These are phyloP conservation scores for Selene dorsalis DNA, from an alignment of 2,797 vertebrate species.

Conservation along the genomic window DNA sequence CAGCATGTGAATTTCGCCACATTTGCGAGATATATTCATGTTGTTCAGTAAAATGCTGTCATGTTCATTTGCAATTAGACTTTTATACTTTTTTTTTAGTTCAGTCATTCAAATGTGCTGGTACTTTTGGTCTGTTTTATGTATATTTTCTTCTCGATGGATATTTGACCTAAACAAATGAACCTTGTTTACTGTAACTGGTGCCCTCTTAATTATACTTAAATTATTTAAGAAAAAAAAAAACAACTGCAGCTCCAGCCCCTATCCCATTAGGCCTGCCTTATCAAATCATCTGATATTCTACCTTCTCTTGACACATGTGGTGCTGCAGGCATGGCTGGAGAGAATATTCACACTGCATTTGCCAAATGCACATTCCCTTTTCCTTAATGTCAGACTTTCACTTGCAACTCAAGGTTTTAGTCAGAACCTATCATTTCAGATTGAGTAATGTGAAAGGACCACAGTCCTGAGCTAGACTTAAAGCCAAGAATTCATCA, in stretches of 20 bases:
- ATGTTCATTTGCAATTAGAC: no score
- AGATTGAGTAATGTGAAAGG: conserved; percentile 25
- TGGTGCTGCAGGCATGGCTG: not conserved
- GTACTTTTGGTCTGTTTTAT: not conserved
- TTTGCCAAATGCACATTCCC: conserved; percentile 17
- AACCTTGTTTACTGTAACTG: not conserved
- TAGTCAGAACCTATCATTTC: conserved; percentile 30
- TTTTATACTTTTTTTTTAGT: no score
- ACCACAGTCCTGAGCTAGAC: conserved; percentile 34
- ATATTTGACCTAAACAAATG: not conserved
- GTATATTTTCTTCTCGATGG: not conserved
- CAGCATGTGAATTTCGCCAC: not conserved
- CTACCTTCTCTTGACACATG: conserved; percentile 3
- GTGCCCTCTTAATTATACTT: not conserved
- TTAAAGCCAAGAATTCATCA: conserved; percentile 40
- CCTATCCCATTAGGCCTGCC: conserved; percentile 5
- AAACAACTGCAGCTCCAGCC: not conserved
- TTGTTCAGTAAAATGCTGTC: not conserved
- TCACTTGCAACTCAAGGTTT: conserved; percentile 11
- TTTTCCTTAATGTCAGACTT: not conserved
- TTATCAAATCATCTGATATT: conserved; percentile 5
- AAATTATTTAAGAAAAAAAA: not conserved
- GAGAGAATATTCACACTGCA: not conserved
- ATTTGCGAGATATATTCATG: not conserved
- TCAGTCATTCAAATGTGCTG: no score